These are phyloP conservation scores for Astropecten irregularis DNA, from an alignment of 53 echinoderm and acorn worm genomes.

Conservation along the genomic window DNA sequence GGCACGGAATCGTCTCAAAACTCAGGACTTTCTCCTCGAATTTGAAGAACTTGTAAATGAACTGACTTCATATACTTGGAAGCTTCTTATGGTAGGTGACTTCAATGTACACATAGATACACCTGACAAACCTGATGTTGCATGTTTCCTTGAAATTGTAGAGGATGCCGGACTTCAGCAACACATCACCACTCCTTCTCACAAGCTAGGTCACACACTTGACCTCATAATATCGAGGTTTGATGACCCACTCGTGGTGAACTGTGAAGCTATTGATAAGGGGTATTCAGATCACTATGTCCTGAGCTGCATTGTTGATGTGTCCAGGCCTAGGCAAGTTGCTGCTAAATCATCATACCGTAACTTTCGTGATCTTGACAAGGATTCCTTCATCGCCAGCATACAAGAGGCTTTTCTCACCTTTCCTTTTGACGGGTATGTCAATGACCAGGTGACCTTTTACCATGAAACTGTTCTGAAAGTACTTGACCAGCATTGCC, in stretches of 20 bases:
- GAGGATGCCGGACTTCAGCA: conserved; percentile 13
- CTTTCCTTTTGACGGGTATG: conserved; percentile 10
- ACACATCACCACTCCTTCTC: background rate
- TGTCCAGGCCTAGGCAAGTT: background rate
- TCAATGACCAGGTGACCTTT: conserved; percentile 5
- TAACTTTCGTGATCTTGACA: background rate
- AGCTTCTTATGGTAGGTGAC: background rate
- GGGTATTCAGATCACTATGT: conserved; percentile 24
- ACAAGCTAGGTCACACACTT: conserved; percentile 17
- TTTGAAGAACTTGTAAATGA: too few relatives aligned
- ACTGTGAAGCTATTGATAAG: background rate
- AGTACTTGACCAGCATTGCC: conserved; percentile 6
- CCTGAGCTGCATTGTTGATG: background rate
- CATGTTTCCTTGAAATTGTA: too few relatives aligned
- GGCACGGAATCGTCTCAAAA: too few relatives aligned
- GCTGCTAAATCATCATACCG: background rate
- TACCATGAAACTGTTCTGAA: background rate
- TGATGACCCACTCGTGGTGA: background rate
- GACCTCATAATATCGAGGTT: conserved; percentile 14
- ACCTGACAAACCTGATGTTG: background rate
- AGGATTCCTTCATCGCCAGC: background rate
- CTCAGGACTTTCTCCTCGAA: too few relatives aligned
- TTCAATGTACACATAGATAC: background rate
- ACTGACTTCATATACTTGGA: too few relatives aligned
- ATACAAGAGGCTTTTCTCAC: background rate